These are phyloP conservation scores for Smittia aterrima DNA, from an alignment of 2,888 invertebrate genomes.

Conservation along the genomic window DNA sequence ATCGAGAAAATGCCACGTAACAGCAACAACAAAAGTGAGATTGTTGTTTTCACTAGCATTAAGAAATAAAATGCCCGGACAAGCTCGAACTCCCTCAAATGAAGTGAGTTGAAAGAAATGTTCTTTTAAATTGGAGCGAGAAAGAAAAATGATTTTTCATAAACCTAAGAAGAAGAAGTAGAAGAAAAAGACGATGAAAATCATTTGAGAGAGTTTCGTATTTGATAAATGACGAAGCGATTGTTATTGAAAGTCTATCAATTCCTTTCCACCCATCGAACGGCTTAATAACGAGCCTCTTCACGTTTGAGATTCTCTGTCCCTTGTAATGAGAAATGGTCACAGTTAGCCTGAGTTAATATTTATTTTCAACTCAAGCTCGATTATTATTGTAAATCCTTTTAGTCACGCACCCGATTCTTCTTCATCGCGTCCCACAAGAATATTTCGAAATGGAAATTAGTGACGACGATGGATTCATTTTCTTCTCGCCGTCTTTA, in stretches of 20 bases:
- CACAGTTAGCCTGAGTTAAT: constrained; percentile 1
- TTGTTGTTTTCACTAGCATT: background rate
- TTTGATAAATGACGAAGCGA: background rate
- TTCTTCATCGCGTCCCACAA: background rate
- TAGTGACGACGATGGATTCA: constrained; percentile 23
- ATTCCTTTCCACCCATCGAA: background rate
- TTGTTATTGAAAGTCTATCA: constrained; percentile 7
- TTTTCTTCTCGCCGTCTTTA: background rate
- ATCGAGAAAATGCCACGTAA: background rate
- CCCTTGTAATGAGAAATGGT: constrained; percentile 1
- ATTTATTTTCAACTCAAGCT: constrained; percentile 19
- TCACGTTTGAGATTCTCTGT: too few species aligned
- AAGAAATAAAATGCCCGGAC: background rate
- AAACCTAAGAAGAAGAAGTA: background rate
- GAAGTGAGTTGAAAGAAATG: background rate
- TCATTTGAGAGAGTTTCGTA: too few species aligned
- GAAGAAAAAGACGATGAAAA: background rate
- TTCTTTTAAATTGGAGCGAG: background rate
- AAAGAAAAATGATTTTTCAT: constrained; percentile 8
- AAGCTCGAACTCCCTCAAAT: background rate
- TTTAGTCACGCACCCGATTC: background rate
- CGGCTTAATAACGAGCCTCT: too few species aligned
- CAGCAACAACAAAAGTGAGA: constrained; percentile 15
- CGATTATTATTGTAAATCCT: constrained; percentile 5
- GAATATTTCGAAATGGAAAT: background rate